Evolutionary conservation across 92 coral and sea anemone genomes (phyloP).

Genomic region (Parazoanthus darwini): DNA sequence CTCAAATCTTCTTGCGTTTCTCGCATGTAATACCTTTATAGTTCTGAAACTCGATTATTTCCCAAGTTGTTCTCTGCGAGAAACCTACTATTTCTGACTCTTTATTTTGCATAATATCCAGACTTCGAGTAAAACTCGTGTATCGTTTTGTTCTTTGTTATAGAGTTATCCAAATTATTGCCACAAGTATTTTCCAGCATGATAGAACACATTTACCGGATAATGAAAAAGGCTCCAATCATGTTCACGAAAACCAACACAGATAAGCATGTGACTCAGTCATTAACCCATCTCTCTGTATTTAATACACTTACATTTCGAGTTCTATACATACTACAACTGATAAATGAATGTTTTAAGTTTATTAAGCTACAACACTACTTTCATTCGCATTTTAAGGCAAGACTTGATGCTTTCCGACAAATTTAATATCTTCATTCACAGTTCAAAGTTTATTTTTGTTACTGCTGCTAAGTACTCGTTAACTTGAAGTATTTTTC

Average conservation of each 20-base stretch:
- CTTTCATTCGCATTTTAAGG: conserved; percentile 7
- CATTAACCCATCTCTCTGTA: conserved; percentile 1
- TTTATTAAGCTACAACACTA: background rate
- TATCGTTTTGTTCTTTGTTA: no score
- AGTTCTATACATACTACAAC: background rate
- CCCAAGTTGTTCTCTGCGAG: background rate
- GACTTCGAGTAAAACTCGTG: background rate
- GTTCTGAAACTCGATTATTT: background rate
- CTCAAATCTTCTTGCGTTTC: conserved; percentile 5
- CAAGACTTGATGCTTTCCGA: conserved; percentile 16
- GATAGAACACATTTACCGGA: conserved; percentile 3
- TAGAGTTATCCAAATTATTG: conserved; percentile 16
- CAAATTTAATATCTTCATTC: background rate
- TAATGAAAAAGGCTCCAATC: conserved; percentile 1
- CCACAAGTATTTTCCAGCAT: conserved; percentile 12
- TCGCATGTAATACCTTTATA: background rate
- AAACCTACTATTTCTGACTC: background rate
- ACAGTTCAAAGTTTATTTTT: background rate
- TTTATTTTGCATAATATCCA: conserved; percentile 19
- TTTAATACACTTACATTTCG: conserved; percentile 20
- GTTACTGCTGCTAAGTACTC: conserved; percentile 29
- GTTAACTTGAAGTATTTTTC: conserved; percentile 11
- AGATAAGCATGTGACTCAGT: conserved; percentile 1
- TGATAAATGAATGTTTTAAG: background rate
- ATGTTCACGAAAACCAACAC: conserved; percentile 11